Conservation (phyloP, 2,113 vertebrate species). For the Hydrolagus affinis region DNA sequence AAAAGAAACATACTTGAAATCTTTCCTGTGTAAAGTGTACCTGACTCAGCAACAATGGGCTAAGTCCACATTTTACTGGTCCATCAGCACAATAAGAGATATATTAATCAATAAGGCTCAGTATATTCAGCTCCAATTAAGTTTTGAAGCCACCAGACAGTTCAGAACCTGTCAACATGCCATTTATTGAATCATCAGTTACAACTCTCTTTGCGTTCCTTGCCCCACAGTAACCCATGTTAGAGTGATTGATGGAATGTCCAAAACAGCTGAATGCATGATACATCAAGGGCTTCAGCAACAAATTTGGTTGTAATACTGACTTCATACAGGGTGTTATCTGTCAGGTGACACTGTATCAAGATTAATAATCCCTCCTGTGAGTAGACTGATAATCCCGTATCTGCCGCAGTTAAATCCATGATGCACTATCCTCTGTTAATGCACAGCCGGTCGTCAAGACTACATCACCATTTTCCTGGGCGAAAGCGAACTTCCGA, state of each 20-base stretch:
- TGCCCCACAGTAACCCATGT: neutral
- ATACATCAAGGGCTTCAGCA: neutral
- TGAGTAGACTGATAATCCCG: neutral
- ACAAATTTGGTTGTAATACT: conserved; percentile 12
- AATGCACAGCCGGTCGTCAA: neutral
- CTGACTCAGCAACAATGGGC: neutral
- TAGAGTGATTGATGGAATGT: conserved; percentile 25
- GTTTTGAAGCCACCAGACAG: neutral
- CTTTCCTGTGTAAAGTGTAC: neutral
- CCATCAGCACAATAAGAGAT: neutral
- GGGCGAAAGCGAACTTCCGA: neutral
- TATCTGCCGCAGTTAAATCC: neutral
- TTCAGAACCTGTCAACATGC: neutral
- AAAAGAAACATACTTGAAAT: neutral
- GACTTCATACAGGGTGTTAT: neutral
- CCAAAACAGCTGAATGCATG: neutral
- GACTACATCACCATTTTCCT: neutral
- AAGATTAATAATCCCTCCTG: conserved; percentile 14
- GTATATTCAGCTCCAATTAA: neutral
- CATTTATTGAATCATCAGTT: neutral
- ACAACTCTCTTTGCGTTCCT: conserved; percentile 2
- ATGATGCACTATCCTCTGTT: neutral
- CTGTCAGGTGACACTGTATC: neutral
- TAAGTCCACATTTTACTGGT: neutral
- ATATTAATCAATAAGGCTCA: neutral